These are phyloP conservation scores for Brachionus manjavacas DNA, from an alignment of 1,140 invertebrate species.

Conservation along the genomic window DNA sequence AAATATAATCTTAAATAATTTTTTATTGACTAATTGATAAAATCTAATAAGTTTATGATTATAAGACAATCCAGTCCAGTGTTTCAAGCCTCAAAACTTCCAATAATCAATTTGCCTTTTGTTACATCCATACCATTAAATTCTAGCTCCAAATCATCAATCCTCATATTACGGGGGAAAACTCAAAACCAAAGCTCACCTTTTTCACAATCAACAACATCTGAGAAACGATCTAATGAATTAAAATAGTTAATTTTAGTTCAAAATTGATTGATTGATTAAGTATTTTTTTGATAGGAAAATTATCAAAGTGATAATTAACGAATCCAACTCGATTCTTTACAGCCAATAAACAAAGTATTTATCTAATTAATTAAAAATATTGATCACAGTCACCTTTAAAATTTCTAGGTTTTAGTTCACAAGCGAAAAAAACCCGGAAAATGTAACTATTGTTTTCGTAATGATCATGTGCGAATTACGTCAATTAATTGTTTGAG, in stretches of 20 bases:
- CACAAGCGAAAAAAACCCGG: neutral
- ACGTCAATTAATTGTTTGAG: neutral
- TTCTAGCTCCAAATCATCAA: neutral
- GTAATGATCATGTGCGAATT: neutral
- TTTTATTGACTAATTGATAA: neutral
- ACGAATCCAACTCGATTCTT: neutral
- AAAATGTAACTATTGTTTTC: neutral
- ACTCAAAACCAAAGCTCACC: neutral
- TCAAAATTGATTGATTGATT: neutral
- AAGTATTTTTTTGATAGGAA: neutral
- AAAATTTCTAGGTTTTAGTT: neutral
- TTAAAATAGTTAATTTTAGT: neutral
- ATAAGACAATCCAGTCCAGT: neutral
- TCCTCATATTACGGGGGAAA: neutral
- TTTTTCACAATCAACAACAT: neutral
- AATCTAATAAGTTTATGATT: neutral
- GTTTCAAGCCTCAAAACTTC: neutral
- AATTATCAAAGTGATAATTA: neutral
- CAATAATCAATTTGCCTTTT: neutral
- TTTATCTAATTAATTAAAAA: neutral
- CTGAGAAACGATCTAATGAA: neutral
- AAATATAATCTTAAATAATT: neutral
- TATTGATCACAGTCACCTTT: neutral
- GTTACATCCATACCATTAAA: neutral
- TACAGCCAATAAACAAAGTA: neutral